Evolutionary conservation across 1,140 invertebrate genomes (phyloP).

Genomic region (Drosophila baimaii): DNA sequence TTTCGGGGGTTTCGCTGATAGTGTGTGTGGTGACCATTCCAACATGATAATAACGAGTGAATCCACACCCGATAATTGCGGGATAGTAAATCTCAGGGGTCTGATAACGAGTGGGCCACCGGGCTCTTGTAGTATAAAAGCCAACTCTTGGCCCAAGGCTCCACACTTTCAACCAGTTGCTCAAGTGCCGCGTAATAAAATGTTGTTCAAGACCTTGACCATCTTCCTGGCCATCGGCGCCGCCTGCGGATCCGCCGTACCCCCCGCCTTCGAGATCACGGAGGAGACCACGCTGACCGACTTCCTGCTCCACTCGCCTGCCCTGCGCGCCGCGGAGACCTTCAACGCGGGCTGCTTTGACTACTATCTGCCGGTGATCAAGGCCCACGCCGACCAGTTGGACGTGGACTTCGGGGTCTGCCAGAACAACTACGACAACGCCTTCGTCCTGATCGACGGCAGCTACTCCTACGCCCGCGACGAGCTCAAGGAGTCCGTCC

Average conservation of each 20-base stretch:
- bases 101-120: neutral
- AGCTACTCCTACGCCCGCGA: constrained; percentile 2
- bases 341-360: constrained; percentile 29
- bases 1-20: constrained; percentile 9
- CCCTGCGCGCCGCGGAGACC: neutral
- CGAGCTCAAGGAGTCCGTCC: neutral
- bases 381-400: constrained; percentile 22
- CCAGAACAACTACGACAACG: neutral
- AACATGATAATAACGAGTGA: neutral
- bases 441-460: neutral
- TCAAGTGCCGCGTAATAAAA: constrained; percentile 3
- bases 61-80: constrained; percentile 4
- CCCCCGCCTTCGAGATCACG: neutral
- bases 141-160: neutral
- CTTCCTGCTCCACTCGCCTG: constrained; percentile 8
- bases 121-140: constrained; percentile 22
- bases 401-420: constrained; percentile 2
- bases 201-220: constrained; percentile 13
- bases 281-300: constrained; percentile 9
- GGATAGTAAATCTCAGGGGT: constrained; percentile 18
- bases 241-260: constrained; percentile 1
- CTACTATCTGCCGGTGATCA: constrained; percentile 21
- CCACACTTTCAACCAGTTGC: neutral
- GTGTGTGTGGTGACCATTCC: neutral
- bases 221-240: constrained; percentile 19